These are phyloP conservation scores for Hypomecis punctinalis DNA, from an alignment of 2,888 invertebrate genomes.

Conservation along the genomic window DNA sequence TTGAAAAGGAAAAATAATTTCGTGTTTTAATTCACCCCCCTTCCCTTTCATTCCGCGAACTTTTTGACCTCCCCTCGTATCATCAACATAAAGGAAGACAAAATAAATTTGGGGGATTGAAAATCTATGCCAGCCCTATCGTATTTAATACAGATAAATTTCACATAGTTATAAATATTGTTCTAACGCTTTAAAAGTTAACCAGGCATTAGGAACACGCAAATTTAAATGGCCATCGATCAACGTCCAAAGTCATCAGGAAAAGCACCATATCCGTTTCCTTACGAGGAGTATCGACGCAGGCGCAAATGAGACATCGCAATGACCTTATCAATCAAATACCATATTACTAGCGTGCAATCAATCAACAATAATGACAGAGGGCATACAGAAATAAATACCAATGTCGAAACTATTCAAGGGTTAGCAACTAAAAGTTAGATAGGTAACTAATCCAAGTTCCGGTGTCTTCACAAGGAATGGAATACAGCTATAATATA, in stretches of 20 bases:
- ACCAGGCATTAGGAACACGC: constrained; percentile 39
- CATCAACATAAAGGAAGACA: no score
- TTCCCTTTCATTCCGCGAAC: no score
- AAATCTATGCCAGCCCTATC: no score
- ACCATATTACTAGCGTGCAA: constrained; percentile 3
- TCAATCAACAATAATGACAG: constrained; percentile 20
- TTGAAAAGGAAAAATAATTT: no score
- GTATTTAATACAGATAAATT: no score
- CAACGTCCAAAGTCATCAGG: constrained; percentile 47
- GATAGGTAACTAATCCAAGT: no score
- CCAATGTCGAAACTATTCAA: neutral
- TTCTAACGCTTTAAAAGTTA: neutral
- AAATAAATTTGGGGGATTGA: no score
- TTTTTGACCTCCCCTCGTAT: no score
- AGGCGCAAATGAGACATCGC: constrained; percentile 14
- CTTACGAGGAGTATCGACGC: constrained; percentile 42
- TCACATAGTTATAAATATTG: no score
- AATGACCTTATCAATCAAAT: constrained; percentile 16
- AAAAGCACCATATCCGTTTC: constrained; percentile 65
- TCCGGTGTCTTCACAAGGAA: no score
- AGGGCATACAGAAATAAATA: neutral
- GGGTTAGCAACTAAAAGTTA: neutral
- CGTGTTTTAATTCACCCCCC: no score
- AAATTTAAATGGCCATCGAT: constrained; percentile 53
- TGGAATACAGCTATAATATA: neutral